These are phyloP conservation scores for Acronicta aceris DNA, from an alignment of 2,888 invertebrate genomes.

Conservation along the genomic window DNA sequence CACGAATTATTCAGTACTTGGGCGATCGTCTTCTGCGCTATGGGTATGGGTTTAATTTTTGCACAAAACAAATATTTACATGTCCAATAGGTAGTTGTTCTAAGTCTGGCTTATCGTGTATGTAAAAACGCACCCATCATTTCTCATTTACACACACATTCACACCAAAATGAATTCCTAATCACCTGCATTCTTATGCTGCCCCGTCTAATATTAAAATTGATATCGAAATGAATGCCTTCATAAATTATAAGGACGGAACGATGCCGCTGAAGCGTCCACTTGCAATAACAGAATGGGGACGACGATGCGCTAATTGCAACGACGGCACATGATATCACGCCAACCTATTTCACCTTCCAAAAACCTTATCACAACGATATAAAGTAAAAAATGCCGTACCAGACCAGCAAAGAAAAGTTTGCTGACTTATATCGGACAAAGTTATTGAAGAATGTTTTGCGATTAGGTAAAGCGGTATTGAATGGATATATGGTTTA, in stretches of 20 bases:
- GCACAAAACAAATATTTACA: no score
- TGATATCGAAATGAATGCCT: constrained; percentile 22
- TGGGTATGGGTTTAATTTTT: no score
- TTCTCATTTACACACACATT: no score
- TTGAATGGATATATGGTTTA: constrained; percentile 7
- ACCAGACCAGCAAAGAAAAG: constrained; percentile 22
- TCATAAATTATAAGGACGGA: constrained; percentile 42
- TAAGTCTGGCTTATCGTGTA: no score
- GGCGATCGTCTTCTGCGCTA: no score
- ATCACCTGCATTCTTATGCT: constrained; percentile 25
- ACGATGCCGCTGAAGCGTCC: constrained; percentile 37
- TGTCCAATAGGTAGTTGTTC: no score
- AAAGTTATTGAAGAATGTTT: constrained; percentile 51
- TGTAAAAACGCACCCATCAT: no score
- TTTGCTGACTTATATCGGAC: constrained; percentile 51
- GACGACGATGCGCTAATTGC: constrained; percentile 64
- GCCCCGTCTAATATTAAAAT: constrained; percentile 10
- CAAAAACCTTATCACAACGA: neutral
- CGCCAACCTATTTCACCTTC: constrained; percentile 17
- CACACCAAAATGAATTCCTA: constrained; percentile 1
- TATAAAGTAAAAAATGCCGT: constrained; percentile 31
- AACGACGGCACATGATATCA: constrained; percentile 55
- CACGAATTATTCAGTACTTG: no score
- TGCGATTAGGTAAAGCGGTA: constrained; percentile 25
- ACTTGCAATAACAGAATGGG: constrained; percentile 59